Conservation (phyloP, 2,113 vertebrate species). For the Clupea harengus region DNA sequence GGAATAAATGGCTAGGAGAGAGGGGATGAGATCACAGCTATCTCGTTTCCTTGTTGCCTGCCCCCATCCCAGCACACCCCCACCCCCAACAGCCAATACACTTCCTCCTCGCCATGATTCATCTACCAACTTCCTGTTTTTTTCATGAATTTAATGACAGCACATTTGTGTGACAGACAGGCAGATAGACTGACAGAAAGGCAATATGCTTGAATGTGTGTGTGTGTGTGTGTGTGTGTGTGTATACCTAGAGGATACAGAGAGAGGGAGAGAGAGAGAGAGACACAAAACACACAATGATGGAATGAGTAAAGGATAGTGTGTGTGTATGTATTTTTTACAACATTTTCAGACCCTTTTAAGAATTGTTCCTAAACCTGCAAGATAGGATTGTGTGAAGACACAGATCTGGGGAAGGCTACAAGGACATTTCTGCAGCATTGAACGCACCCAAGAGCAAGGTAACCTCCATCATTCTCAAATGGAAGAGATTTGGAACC, state of each 20-base stretch:
- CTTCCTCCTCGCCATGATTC: not conserved
- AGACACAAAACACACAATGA: too few relatives aligned
- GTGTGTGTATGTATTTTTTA: too few relatives aligned
- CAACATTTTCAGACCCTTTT: too few relatives aligned
- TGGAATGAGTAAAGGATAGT: too few relatives aligned
- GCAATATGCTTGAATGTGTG: not conserved
- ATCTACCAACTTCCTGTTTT: not conserved
- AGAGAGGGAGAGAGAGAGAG: not conserved
- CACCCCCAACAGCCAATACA: not conserved
- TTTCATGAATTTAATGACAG: not conserved
- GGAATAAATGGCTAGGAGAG: conserved; percentile 65
- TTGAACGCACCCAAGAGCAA: too few relatives aligned
- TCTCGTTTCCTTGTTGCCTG: conserved; percentile 68
- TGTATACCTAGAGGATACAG: not conserved
- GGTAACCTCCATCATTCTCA: too few relatives aligned
- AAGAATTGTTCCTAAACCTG: too few relatives aligned
- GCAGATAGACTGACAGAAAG: not conserved
- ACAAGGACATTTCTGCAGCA: too few relatives aligned
- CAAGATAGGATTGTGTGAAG: too few relatives aligned
- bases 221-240: not conserved
- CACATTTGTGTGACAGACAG: not conserved
- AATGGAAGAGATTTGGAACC: too few relatives aligned
- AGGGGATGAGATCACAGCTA: conserved; percentile 72
- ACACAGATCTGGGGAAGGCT: too few relatives aligned
- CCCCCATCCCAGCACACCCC: conserved; percentile 52